These are phyloP conservation scores for Argyrosomus regius DNA, from an alignment of 2,797 vertebrate genomes.

Conservation along the genomic window DNA sequence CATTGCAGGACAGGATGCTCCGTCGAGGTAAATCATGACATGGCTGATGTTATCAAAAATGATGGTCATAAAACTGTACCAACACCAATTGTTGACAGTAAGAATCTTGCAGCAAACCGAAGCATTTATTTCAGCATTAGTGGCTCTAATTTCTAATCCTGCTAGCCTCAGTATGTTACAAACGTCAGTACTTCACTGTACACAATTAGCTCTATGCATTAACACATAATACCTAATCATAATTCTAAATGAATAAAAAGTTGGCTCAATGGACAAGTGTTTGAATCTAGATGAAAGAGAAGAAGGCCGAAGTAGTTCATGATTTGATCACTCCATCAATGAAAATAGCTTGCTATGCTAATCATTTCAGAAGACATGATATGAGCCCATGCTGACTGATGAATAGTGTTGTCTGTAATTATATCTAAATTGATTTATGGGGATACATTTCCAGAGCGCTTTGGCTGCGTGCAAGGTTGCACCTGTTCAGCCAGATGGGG, in stretches of 20 bases:
- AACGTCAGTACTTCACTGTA: neutral
- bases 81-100: neutral
- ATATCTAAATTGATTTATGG: slow-evolving; percentile 83
- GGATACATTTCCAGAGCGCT: slow-evolving; percentile 75
- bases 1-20: neutral
- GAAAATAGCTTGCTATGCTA: slow-evolving; percentile 77
- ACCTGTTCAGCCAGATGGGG: slow-evolving; percentile 76
- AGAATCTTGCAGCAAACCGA: neutral
- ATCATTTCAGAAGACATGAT: slow-evolving; percentile 77
- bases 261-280: slow-evolving; percentile 4
- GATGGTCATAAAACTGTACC: no score
- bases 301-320: slow-evolving; percentile 30
- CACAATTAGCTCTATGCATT: slow-evolving; percentile 13
- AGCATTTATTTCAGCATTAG: neutral
- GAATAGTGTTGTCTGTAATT: slow-evolving; percentile 79
- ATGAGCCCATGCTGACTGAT: slow-evolving; percentile 72
- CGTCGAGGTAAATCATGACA: neutral
- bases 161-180: neutral
- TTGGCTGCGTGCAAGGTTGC: slow-evolving; percentile 67
- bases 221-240: slow-evolving; percentile 39
- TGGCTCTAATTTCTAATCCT: slow-evolving; percentile 7
- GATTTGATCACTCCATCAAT: slow-evolving; percentile 67
- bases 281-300: slow-evolving; percentile 53
- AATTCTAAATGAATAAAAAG: slow-evolving; percentile 24
- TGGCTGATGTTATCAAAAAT: no score